A percentile compares a stretch with the other conserved stretches of the same genome.
phyloP scores from a whole-genome alignment of 1,140 invertebrate species.

The Bilobella aurantiaca region DNA sequence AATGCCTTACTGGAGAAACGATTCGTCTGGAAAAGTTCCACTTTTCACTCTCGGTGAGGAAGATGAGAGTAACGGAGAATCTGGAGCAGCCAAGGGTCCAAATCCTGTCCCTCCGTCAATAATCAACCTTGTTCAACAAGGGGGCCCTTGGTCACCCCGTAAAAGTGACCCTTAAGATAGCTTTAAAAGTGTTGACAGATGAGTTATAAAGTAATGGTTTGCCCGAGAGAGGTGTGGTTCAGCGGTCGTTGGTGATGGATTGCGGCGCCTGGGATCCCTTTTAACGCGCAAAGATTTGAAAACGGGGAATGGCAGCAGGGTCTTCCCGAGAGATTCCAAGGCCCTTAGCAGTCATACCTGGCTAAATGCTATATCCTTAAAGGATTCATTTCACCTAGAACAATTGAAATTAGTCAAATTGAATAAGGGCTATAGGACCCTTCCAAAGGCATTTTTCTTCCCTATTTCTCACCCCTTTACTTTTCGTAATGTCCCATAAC shows the following conservation, averaged over 20 bases:
- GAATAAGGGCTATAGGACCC: no score
- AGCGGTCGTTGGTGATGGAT: conserved; percentile 34
- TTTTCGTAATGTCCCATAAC: background rate
- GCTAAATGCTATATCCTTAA: background rate
- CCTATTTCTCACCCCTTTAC: background rate
- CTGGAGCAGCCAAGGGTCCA: no score
- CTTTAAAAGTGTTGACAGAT: conserved; percentile 32
- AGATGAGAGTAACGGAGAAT: background rate
- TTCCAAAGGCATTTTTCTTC: conserved; percentile 5
- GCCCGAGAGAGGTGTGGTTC: conserved; percentile 35
- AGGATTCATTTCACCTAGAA: background rate
- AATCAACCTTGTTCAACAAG: conserved; percentile 1
- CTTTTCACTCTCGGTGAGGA: no score
- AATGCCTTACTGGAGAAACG: no score
- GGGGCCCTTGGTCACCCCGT: background rate
- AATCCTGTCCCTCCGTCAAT: background rate
- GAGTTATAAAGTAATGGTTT: conserved; percentile 35
- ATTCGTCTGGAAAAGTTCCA: no score
- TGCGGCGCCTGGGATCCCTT: conserved; percentile 30
- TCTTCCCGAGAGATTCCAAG: no score
- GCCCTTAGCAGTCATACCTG: background rate
- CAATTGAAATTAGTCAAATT: conserved; percentile 9
- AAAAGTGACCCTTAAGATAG: background rate
- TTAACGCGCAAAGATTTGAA: background rate
- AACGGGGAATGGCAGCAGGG: background rate